phyloP scores from a whole-genome alignment of 1,140 invertebrate genomes.

The Drosophila asahinai region DNA sequence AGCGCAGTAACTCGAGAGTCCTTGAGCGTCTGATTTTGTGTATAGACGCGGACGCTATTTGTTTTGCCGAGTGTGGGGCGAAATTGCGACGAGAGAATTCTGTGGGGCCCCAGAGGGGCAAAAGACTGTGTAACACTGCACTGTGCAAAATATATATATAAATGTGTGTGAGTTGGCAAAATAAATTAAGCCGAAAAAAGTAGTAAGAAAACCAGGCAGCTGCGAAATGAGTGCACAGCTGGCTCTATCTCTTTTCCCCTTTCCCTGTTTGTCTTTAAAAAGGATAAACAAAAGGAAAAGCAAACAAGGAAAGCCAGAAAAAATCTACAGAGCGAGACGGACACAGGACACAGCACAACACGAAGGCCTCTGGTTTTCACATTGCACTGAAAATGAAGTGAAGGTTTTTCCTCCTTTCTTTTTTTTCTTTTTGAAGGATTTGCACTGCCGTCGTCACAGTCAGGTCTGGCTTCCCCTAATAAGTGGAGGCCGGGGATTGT shows the following conservation, averaged over 20 bases:
- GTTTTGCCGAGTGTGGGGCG: slow-evolving; percentile 62
- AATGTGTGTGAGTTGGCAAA: slow-evolving; percentile 34
- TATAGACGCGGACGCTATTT: slow-evolving; percentile 81
- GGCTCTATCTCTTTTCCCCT: neutral
- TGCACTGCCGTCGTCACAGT: slow-evolving; percentile 23
- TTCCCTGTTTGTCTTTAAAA: slow-evolving; percentile 19
- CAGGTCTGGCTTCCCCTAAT: slow-evolving; percentile 47
- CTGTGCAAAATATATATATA: neutral
- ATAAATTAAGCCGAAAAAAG: slow-evolving; percentile 61
- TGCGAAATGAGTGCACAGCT: slow-evolving; percentile 15
- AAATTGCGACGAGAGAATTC: slow-evolving; percentile 21
- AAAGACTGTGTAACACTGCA: slow-evolving; percentile 10
- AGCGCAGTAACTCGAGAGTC: slow-evolving; percentile 69
- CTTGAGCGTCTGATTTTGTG: slow-evolving; percentile 84
- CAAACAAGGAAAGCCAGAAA: slow-evolving; percentile 4
- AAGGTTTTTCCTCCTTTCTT: slow-evolving; percentile 18
- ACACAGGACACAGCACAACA: slow-evolving; percentile 7
- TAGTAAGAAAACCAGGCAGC: slow-evolving; percentile 36
- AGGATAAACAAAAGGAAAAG: slow-evolving; percentile 65
- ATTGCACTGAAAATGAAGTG: slow-evolving; percentile 50
- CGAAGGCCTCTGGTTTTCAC: slow-evolving; percentile 16
- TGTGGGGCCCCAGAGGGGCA: neutral
- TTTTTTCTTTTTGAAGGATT: slow-evolving; percentile 25
- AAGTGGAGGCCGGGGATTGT: slow-evolving; percentile 39
- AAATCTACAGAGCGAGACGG: slow-evolving; percentile 16